A percentile compares a stretch with the other conserved stretches of the same genome.
phyloP scores from a whole-genome alignment of 2,888 invertebrate genomes.

The Trisateles emortualis region DNA sequence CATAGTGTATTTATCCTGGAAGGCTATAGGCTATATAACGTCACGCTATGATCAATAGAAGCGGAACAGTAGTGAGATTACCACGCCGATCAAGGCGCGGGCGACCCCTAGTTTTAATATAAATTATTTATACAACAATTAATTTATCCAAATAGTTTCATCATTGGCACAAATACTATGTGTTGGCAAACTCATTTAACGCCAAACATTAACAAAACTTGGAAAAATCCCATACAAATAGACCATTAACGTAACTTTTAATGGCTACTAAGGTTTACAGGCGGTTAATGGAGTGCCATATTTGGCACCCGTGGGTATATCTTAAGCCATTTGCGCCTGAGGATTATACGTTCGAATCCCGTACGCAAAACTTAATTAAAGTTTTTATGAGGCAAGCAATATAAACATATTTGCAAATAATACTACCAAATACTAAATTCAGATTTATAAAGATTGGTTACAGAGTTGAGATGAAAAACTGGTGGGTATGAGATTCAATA shows the following conservation, averaged over 20 bases:
- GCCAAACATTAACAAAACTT: constrained; percentile 34
- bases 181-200: constrained; percentile 37
- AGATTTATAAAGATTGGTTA: not conserved
- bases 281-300: constrained; percentile 54
- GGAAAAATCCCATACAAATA: constrained; percentile 51
- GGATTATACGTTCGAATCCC: constrained; percentile 65
- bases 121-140: not conserved
- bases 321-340: constrained; percentile 32
- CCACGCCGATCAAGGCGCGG: no score
- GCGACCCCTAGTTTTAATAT: no score
- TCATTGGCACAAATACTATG: constrained; percentile 2
- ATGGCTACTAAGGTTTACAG: constrained; percentile 45
- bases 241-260: constrained; percentile 53
- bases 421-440: constrained; percentile 23
- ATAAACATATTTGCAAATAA: constrained; percentile 57
- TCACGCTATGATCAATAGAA: no score
- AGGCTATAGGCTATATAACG: no score
- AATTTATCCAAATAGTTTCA: constrained; percentile 3
- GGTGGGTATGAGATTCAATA: no score
- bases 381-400: constrained; percentile 74
- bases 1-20: no score
- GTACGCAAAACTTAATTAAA: constrained; percentile 78
- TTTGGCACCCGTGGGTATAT: constrained; percentile 58
- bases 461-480: no score
- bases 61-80: no score